phyloP scores from a whole-genome alignment of 2,888 invertebrate genomes.

The Drosophila setosimentum region DNA sequence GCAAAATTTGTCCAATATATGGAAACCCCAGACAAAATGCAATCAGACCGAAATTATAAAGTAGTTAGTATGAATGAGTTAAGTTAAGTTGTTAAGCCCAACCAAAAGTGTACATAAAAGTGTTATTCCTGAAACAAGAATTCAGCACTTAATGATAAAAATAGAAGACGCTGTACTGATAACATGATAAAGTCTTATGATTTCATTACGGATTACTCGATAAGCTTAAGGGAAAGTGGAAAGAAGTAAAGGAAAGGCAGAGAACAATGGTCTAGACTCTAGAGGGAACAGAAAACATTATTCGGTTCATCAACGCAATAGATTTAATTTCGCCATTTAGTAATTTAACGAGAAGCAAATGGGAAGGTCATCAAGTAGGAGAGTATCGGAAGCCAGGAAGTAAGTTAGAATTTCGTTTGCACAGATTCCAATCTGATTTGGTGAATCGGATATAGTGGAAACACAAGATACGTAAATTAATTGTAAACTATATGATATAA shows the following conservation, averaged over 20 bases:
- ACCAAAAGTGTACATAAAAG: not conserved
- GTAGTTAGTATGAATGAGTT: not conserved
- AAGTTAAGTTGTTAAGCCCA: not conserved
- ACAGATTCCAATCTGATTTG: not conserved
- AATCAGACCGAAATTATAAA: too few species aligned
- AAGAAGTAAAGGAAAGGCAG: not conserved
- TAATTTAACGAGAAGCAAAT: not conserved
- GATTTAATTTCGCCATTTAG: not conserved
- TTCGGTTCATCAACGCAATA: not conserved
- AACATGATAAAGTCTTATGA: not conserved
- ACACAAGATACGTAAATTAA: not conserved
- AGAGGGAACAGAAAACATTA: not conserved
- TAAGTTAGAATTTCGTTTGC: not conserved
- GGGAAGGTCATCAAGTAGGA: not conserved
- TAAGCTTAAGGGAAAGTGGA: not conserved
- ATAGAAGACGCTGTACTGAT: not conserved
- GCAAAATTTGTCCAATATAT: not conserved
- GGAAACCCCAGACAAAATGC: not conserved
- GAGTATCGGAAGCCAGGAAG: not conserved
- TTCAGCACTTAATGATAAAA: not conserved
- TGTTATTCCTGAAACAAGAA: not conserved
- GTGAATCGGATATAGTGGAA: not conserved
- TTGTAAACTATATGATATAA: too few species aligned
- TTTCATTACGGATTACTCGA: not conserved
- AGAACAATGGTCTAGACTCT: not conserved